phyloP scores from a whole-genome alignment of 2,113 vertebrate genomes.

The Salvelinus namaycush region DNA sequence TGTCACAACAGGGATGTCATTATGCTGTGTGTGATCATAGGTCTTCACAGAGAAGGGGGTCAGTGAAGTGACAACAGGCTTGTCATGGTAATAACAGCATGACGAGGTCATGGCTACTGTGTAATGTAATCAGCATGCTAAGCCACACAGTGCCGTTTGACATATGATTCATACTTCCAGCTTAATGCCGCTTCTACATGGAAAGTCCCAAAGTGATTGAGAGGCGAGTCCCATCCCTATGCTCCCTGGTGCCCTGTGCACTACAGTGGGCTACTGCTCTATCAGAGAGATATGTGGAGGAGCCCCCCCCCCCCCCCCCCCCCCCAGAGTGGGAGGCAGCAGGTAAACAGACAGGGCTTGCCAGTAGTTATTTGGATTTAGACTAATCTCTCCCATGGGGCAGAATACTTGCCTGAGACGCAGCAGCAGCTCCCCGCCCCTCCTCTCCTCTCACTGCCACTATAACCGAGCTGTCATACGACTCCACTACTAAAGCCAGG shows the following conservation, averaged over 20 bases:
- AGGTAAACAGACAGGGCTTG: conserved; percentile 5
- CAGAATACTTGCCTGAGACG: conserved; percentile 3
- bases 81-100: background rate
- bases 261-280: background rate
- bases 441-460: conserved; percentile 13
- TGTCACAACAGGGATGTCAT: background rate
- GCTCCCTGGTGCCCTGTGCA: background rate
- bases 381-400: conserved; percentile 26
- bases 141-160: background rate
- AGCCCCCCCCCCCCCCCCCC: background rate
- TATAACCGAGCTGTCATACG: background rate
- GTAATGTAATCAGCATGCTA: background rate
- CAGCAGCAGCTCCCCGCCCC: background rate
- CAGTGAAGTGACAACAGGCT: no score
- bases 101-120: background rate
- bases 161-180: background rate
- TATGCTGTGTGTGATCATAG: background rate
- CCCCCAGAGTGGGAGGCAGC: background rate
- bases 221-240: no score
- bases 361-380: conserved; percentile 12
- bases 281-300: background rate
- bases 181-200: background rate
- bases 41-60: no score
- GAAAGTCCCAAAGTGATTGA: no score
- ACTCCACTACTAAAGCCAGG: background rate